Conservation (phyloP, 1,140 invertebrate species). For the Polypedilum vanderplanki region DNA sequence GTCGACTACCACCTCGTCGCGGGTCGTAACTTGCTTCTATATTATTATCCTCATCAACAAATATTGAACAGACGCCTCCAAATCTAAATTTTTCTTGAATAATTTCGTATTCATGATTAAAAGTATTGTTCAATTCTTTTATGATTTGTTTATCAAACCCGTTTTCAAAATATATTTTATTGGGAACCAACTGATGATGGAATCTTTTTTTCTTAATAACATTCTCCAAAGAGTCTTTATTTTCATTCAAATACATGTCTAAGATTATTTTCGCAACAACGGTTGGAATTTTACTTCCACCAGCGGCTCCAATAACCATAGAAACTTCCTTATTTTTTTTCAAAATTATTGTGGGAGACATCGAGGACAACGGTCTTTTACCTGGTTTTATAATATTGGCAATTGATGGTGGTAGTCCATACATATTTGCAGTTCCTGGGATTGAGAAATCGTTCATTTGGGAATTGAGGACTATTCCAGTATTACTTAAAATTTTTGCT, state of each 20-base stretch:
- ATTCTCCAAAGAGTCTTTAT: neutral
- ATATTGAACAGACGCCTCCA: neutral
- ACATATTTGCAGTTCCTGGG: slow-evolving; percentile 68
- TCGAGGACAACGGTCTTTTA: slow-evolving; percentile 87
- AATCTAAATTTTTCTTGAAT: neutral
- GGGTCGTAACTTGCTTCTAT: neutral
- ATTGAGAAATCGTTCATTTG: slow-evolving; percentile 95
- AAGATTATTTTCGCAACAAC: slow-evolving; percentile 55
- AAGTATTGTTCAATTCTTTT: neutral
- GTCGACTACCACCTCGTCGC: neutral
- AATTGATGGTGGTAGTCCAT: slow-evolving; percentile 67
- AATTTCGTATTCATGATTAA: neutral
- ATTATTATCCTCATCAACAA: neutral
- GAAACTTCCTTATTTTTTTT: slow-evolving; percentile 64
- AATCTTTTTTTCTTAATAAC: neutral
- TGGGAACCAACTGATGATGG: neutral
- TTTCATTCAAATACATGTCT: neutral
- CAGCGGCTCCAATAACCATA: slow-evolving; percentile 81
- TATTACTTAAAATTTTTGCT: slow-evolving; percentile 65
- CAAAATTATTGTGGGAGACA: slow-evolving; percentile 78
- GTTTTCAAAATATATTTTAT: neutral
- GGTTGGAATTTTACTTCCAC: slow-evolving; percentile 87
- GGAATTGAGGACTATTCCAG: slow-evolving; percentile 89
- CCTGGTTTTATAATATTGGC: slow-evolving; percentile 76
- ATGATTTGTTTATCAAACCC: neutral